Base-by-base conservation (phyloP, 2,797 vertebrate genomes). In the Psittacula derbiana region DNA sequence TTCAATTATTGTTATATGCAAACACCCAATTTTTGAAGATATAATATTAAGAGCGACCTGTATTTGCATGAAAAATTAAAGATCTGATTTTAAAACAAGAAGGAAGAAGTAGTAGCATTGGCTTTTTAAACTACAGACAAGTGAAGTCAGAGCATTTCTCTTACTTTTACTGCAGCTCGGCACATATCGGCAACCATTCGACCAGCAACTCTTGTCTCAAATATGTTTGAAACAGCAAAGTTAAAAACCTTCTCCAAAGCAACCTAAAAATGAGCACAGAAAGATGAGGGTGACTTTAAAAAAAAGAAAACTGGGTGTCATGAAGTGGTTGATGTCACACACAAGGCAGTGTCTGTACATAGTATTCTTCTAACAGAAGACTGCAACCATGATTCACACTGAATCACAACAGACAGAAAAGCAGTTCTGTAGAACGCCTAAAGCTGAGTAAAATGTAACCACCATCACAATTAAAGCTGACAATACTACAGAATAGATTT, bases 151-250 rank as follows among this genome's bases (percentile, higher is more conserved):
- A 92, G 21, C 23, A 47, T 53, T 74, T 44, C 52, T 84, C 98
- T 97, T 79, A 99, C 99, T 98, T 99, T 99, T 57, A 99, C 97
- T 83, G 99, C 98, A 92, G 99, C 99, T 95, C 99, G 98, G 97
- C 99, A 99, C 99, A 99, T 99, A 95, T 99, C 99, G 0, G 99
- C 98, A 86, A 99, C 99, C 99, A 99, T 99, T 78, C 99, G 98
- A 57, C 99, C 99, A 64, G 99, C 98, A 55, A 99, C 99, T 90
- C 99, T 99, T 0, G 99, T 99, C 98, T 99, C 99, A 98, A 99
- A 99, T 97, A 99, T 99, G 97, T 99, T 99, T 53, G 99, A 99
- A 80, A 99, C 97, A 76, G 99, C 99, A 96, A 99, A 99, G 97
- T 99, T 99, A 95, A 99, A 99, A 82, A 99, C 98, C 89, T 99